Evolutionary conservation across 2,113 vertebrate genomes (phyloP).

Genomic region (Corythoichthys intestinalis): DNA sequence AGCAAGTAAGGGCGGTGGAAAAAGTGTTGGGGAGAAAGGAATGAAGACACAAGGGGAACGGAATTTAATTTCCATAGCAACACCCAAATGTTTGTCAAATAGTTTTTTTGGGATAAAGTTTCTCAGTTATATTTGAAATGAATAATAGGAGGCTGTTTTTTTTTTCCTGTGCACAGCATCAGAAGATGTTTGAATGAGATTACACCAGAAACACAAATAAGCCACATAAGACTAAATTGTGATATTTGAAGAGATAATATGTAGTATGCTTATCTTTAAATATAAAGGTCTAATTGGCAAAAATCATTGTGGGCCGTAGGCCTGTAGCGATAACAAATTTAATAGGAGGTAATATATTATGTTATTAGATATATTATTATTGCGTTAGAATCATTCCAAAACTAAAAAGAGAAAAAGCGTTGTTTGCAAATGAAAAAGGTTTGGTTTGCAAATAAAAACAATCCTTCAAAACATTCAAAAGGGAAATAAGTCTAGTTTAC

Average conservation of each 20-base stretch:
- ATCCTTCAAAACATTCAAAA: too few species aligned
- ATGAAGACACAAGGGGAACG: slow-evolving; percentile 15
- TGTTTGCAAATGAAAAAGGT: too few species aligned
- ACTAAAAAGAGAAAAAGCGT: too few species aligned
- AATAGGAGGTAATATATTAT: too few species aligned
- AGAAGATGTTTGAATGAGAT: slow-evolving; percentile 17
- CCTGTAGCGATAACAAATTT: too few species aligned
- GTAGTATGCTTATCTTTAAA: background rate
- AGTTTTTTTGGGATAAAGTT: background rate
- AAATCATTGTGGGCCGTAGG: too few species aligned
- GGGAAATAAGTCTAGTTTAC: too few species aligned
- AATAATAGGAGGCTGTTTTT: background rate
- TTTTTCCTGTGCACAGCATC: background rate
- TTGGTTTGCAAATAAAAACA: too few species aligned
- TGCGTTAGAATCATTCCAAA: too few species aligned
- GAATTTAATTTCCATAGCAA: slow-evolving; percentile 31
- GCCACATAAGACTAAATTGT: background rate
- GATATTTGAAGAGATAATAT: background rate
- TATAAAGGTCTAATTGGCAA: background rate
- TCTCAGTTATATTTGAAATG: slow-evolving; percentile 4
- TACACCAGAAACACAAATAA: background rate
- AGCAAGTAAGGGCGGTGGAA: slow-evolving; percentile 2
- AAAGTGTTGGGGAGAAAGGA: background rate
- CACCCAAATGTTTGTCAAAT: slow-evolving; percentile 23
- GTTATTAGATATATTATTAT: too few species aligned